These are phyloP conservation scores for Serilophus lunatus DNA, from an alignment of 2,113 vertebrate species.

Conservation along the genomic window DNA sequence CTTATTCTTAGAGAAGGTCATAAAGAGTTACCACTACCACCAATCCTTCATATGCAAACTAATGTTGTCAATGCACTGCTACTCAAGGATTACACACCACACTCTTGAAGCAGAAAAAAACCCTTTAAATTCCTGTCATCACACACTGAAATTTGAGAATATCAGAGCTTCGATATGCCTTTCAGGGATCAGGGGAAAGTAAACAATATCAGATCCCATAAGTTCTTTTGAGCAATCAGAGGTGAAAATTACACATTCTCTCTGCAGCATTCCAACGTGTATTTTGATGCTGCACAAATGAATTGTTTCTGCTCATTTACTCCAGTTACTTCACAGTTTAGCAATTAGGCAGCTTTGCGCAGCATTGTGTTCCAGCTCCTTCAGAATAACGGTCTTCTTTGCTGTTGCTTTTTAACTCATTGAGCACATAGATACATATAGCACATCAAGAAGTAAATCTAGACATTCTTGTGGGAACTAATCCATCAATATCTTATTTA, in stretches of 20 bases:
- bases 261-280: background rate
- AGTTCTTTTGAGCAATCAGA: conserved; percentile 12
- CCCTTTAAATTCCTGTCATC: conserved; percentile 36
- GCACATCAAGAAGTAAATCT: background rate
- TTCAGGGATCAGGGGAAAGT: background rate
- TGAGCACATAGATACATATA: background rate
- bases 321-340: background rate
- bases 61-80: background rate
- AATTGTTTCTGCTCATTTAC: conserved; percentile 8
- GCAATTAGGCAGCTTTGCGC: conserved; percentile 26
- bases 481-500: background rate
- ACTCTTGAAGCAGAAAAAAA: conserved; percentile 20
- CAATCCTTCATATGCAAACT: background rate
- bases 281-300: conserved; percentile 17
- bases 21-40: background rate
- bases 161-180: conserved; percentile 12
- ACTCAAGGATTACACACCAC: background rate
- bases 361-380: background rate
- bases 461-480: background rate
- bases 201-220: conserved; percentile 35
- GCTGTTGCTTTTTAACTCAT: background rate
- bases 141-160: conserved; percentile 7
- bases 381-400: background rate
- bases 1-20: background rate
- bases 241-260: background rate